Evolutionary conservation across 2,113 vertebrate genomes (phyloP), one percentile per base, ranked within the genome.

Genomic region (Malurus cyaneus): DNA sequence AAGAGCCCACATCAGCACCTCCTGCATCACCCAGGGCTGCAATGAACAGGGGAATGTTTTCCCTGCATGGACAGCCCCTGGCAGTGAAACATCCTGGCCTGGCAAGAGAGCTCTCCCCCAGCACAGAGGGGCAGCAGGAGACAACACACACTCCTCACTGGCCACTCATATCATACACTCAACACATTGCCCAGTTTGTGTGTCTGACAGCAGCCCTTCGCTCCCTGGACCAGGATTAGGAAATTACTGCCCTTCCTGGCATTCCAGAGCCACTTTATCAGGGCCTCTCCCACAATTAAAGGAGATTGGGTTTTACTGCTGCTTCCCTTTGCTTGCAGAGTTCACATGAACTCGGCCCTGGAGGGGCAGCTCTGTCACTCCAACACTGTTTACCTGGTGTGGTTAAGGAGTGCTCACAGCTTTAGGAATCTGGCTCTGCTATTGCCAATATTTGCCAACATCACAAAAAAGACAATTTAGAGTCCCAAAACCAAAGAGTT

Each of bases 381-480:
- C 66, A 26, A 0, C 2, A 0, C 1, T 6, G 9, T 3, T 31
- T 1, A 31, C 14, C 42, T 18, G 9, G 26, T 0, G n/a, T 56
- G 28, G 36, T 5, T 6, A 7, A 41, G 5, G 9, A n/a, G 8
- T 0, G 17, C 5, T 28, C 7, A 1, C 9, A n/a, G 52, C 60
- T 60, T 6, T 12, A 65, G 78, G 78, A 62, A 41, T 8, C 1
- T 2, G 26, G 29, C 44, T 36, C 26, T 31, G 42, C 28, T 5
- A 3, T 0, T 10, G 25, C 61, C 78, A 23, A 1, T 2, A 17
- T 16, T 72, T 19, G 31, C 28, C 71, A 49, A 5, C 6, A 17
- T 19, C 28, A 44, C 1, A 1, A 49, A 11, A 61, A 87, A 29
- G 7, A 34, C 32, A 32, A 24, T 12, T 52, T 5, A 42, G 11